phyloP scores from a whole-genome alignment of 2,113 vertebrate species.

The Athene cunicularia region DNA sequence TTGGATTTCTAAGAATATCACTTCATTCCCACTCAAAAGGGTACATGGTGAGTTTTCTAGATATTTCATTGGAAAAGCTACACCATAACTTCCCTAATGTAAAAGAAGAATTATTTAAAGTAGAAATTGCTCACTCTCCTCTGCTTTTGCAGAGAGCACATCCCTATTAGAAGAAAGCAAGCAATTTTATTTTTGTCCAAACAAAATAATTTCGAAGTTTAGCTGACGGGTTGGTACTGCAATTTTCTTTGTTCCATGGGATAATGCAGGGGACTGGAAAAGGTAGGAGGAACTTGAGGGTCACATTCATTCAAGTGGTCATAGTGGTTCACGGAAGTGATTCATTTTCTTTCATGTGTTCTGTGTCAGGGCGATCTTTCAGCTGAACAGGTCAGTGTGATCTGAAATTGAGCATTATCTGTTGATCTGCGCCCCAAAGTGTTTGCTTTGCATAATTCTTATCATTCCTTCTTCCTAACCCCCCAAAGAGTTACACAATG shows the following conservation, averaged over 20 bases:
- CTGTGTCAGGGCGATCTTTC: conserved; percentile 46
- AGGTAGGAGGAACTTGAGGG: neutral
- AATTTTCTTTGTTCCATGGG: neutral
- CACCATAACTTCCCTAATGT: neutral
- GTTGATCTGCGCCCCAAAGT: conserved; percentile 20
- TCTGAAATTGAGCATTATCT: conserved; percentile 37
- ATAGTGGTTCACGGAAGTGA: neutral
- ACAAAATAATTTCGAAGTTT: neutral
- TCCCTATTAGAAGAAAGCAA: neutral
- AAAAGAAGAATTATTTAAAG: neutral
- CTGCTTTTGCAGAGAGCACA: neutral
- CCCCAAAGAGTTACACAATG: neutral
- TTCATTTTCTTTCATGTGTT: neutral
- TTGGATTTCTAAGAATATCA: neutral
- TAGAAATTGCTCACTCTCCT: neutral
- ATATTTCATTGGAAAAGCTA: neutral
- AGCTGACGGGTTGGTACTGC: neutral
- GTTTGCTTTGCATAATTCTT: conserved; percentile 48
- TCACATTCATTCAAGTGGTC: neutral
- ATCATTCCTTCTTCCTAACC: neutral
- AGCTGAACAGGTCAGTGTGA: conserved; percentile 24
- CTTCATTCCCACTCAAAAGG: neutral
- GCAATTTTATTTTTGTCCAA: neutral
- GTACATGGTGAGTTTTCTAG: neutral
- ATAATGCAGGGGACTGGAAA: neutral